Conservation (phyloP, 1,140 invertebrate genomes). For the Drosophila pruinosa region DNA sequence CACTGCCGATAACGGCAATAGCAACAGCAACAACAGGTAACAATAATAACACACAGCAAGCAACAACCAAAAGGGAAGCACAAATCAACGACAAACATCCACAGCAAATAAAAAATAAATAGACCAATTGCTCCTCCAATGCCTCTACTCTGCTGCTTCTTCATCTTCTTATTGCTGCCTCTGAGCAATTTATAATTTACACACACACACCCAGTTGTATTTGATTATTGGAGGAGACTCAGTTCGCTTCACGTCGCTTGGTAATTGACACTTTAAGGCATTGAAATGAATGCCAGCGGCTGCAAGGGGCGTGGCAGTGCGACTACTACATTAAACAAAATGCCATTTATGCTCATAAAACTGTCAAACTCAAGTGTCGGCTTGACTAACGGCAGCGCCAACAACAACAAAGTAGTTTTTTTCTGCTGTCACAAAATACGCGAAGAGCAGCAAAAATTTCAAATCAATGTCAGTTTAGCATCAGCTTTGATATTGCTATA, state of each 20-base stretch:
- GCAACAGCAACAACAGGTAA: slow-evolving; percentile 19
- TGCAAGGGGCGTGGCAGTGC: slow-evolving; percentile 45
- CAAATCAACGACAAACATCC: slow-evolving; percentile 58
- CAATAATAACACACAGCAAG: slow-evolving; percentile 30
- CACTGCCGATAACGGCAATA: slow-evolving; percentile 68
- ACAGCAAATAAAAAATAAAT: slow-evolving; percentile 67
- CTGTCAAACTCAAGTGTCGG: slow-evolving; percentile 70
- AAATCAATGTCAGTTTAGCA: slow-evolving; percentile 43
- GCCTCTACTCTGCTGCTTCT: background rate
- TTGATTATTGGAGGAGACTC: slow-evolving; percentile 34
- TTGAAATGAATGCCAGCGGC: slow-evolving; percentile 37
- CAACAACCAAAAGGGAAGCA: slow-evolving; percentile 62
- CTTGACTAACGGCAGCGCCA: slow-evolving; percentile 46
- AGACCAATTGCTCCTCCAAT: slow-evolving; percentile 62
- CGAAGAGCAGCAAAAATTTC: slow-evolving; percentile 15
- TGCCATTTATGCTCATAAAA: slow-evolving; percentile 73
- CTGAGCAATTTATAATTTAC: slow-evolving; percentile 73
- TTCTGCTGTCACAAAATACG: background rate
- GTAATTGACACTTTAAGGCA: slow-evolving; percentile 78
- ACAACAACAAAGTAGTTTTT: background rate
- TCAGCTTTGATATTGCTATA: slow-evolving; percentile 4
- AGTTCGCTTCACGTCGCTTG: slow-evolving; percentile 27
- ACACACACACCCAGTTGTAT: slow-evolving; percentile 21
- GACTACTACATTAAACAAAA: slow-evolving; percentile 52
- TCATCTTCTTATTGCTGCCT: slow-evolving; percentile 42